These are phyloP conservation scores for Chloroclystis v-ata DNA, from an alignment of 2,888 invertebrate genomes.

Conservation along the genomic window DNA sequence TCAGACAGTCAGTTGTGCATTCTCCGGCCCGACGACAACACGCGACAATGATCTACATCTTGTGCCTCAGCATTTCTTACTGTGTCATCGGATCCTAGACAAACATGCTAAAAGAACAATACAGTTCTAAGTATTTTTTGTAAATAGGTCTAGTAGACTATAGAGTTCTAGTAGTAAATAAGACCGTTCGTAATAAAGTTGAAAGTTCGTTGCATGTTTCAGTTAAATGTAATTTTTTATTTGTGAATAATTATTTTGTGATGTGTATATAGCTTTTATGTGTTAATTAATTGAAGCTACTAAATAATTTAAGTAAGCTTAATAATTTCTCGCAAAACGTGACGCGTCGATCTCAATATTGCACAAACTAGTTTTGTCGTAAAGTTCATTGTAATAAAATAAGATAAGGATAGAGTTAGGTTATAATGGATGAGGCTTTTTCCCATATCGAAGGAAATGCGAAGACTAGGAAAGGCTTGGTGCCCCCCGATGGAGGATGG, in stretches of 20 bases:
- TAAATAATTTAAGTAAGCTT: too few relatives aligned
- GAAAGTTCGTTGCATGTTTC: too few relatives aligned
- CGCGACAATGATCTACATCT: conserved; percentile 10
- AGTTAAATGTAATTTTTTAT: too few relatives aligned
- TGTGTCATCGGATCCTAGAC: conserved; percentile 15
- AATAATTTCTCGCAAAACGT: too few relatives aligned
- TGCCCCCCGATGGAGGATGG: conserved; percentile 88
- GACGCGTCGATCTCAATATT: neutral
- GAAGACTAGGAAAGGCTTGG: conserved; percentile 35
- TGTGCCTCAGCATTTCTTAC: conserved; percentile 7
- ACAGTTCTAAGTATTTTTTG: neutral
- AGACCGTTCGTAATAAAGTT: too few relatives aligned
- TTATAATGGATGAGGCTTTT: conserved; percentile 66
- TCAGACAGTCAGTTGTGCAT: neutral
- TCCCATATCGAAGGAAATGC: conserved; percentile 54
- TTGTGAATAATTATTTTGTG: too few relatives aligned
- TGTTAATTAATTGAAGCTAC: too few relatives aligned
- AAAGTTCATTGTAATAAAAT: neutral
- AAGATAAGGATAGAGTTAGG: neutral
- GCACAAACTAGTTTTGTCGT: conserved; percentile 6
- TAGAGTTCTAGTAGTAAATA: too few relatives aligned
- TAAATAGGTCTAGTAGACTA: neutral
- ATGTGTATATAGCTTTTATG: too few relatives aligned
- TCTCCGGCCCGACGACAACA: neutral
- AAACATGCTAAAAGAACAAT: neutral